Conservation (phyloP, 2,888 invertebrate genomes). For the Carterocephalus palaemon region DNA sequence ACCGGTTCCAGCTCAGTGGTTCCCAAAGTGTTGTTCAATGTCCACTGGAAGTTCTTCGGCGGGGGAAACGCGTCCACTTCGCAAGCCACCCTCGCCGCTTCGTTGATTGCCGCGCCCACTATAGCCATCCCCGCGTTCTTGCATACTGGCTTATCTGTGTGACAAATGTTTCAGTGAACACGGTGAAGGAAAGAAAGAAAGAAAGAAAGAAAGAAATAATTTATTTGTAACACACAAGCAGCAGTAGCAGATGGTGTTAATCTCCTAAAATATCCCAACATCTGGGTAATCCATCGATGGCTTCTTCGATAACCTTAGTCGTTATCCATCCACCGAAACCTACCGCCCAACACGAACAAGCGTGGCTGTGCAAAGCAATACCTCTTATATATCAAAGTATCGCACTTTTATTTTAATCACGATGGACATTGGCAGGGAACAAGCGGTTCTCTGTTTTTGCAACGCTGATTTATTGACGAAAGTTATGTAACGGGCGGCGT, state of each 20-base stretch:
- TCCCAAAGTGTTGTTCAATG: slow-evolving; percentile 92
- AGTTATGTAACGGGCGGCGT: slow-evolving; percentile 3
- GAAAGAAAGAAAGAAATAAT: too few relatives aligned
- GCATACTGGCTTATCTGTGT: slow-evolving; percentile 91
- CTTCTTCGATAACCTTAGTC: too few relatives aligned
- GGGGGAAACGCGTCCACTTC: slow-evolving; percentile 92
- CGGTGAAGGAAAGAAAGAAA: too few relatives aligned
- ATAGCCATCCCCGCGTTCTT: slow-evolving; percentile 84
- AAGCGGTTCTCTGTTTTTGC: slow-evolving; percentile 2
- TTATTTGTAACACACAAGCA: too few relatives aligned
- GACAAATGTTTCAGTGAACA: not conserved
- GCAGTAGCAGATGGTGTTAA: too few relatives aligned
- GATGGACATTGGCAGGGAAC: slow-evolving; percentile 6
- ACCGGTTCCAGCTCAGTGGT: slow-evolving; percentile 83
- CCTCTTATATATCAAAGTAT: too few relatives aligned
- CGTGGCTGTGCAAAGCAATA: too few relatives aligned
- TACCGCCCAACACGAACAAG: too few relatives aligned
- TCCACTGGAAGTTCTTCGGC: slow-evolving; percentile 91
- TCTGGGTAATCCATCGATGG: too few relatives aligned
- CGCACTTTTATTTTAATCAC: slow-evolving; percentile 2
- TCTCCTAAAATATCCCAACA: too few relatives aligned
- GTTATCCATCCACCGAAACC: too few relatives aligned
- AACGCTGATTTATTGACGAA: slow-evolving; percentile 7
- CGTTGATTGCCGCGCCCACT: slow-evolving; percentile 90
- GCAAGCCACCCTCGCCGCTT: slow-evolving; percentile 87